Evolutionary conservation across 2,797 vertebrate species (phyloP).

Genomic region (Psittacula echo): DNA sequence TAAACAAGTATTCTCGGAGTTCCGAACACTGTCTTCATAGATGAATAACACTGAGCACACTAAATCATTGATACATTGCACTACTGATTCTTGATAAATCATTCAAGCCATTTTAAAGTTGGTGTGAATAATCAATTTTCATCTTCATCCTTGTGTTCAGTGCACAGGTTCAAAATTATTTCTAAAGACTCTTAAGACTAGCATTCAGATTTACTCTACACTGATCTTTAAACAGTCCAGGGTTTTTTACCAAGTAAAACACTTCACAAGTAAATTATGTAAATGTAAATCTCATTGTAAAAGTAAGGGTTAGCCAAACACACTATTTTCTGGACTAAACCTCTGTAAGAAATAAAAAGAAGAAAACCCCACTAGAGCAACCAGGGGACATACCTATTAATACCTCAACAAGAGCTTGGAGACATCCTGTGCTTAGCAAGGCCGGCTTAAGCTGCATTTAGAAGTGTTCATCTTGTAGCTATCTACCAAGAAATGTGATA

Average conservation of each 20-base stretch:
- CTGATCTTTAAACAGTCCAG: not conserved
- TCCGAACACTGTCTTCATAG: not conserved
- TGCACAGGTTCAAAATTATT: not conserved
- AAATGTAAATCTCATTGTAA: not conserved
- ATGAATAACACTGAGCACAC: not conserved
- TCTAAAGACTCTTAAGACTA: not conserved
- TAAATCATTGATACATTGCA: not conserved
- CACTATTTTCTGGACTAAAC: not conserved
- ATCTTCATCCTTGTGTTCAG: not conserved
- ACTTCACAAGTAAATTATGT: not conserved
- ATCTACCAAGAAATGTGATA: not conserved
- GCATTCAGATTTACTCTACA: not conserved
- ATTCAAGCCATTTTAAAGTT: not conserved
- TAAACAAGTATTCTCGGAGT: not conserved
- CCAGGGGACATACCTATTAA: not conserved
- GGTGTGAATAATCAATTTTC: not conserved
- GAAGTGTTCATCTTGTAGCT: not conserved
- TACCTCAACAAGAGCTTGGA: not conserved
- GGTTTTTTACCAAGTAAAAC: not conserved
- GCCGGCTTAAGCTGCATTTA: not conserved
- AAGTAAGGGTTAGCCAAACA: not conserved
- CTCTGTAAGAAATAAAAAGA: not conserved
- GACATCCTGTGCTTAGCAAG: not conserved
- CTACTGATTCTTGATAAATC: not conserved
- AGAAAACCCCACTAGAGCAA: not conserved